phyloP scores from a whole-genome alignment of 2,888 invertebrate genomes.

The Drosophila bunnanda region DNA sequence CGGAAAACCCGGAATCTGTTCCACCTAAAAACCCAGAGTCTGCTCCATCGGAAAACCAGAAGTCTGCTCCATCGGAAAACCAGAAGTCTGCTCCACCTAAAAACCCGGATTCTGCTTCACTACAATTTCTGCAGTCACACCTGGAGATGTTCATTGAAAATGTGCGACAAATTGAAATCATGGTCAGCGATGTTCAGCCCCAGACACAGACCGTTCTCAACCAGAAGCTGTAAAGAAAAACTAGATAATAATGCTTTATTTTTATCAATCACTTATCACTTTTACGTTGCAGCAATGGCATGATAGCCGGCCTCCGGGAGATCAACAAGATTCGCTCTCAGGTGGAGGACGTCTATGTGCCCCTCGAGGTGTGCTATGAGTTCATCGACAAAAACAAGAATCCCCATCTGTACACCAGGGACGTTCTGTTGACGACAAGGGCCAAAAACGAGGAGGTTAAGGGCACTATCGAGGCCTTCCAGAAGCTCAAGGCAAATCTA shows the following conservation, averaged over 20 bases:
- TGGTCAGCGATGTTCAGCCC: slow-evolving; percentile 98
- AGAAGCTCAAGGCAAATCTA: slow-evolving; percentile 97
- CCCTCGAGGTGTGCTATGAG: slow-evolving; percentile 98
- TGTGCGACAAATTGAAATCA: slow-evolving; percentile 98
- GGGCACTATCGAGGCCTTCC: slow-evolving; percentile 98
- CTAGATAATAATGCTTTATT: too few species aligned
- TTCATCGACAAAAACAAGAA: slow-evolving; percentile 99
- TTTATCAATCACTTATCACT: not conserved
- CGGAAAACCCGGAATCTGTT: too few species aligned
- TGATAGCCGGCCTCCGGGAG: slow-evolving; percentile 97
- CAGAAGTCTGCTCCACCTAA: too few species aligned
- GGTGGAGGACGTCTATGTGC: slow-evolving; percentile 98
- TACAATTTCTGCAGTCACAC: slow-evolving; percentile 91
- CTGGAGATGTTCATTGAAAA: slow-evolving; percentile 98
- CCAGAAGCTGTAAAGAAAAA: slow-evolving; percentile 93
- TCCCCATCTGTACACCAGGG: slow-evolving; percentile 99
- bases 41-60: too few species aligned
- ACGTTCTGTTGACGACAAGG: slow-evolving; percentile 98
- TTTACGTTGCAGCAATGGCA: slow-evolving; percentile 89
- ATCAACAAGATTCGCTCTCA: slow-evolving; percentile 96
- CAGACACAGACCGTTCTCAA: slow-evolving; percentile 98
- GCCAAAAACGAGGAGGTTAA: slow-evolving; percentile 99
- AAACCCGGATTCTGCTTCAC: slow-evolving; percentile 84
- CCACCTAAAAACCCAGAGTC: too few species aligned
- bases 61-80: too few species aligned